Conservation (phyloP, 2,113 vertebrate species). For the Poeciliopsis occidentalis region DNA sequence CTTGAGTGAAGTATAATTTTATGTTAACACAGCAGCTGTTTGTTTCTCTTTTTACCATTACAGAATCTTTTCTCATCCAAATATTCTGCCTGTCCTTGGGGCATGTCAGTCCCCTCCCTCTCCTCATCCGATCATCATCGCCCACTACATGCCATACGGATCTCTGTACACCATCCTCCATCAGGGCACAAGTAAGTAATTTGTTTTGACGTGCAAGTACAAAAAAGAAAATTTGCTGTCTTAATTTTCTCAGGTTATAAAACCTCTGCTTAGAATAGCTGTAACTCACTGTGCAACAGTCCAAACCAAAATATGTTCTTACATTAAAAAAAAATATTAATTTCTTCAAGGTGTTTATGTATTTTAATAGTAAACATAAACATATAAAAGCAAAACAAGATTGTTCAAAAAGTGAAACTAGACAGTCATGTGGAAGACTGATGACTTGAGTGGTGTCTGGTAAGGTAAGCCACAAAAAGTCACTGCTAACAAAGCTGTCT, state of each 20-base stretch:
- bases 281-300: too few relatives aligned
- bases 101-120: slow-evolving; percentile 93
- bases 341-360: background rate
- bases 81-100: slow-evolving; percentile 92
- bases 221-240: background rate
- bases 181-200: slow-evolving; percentile 91
- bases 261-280: background rate
- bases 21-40: too few relatives aligned
- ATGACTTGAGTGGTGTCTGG: too few relatives aligned
- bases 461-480: background rate
- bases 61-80: slow-evolving; percentile 98
- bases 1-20: background rate
- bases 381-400: too few relatives aligned
- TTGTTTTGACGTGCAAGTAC: background rate
- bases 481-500: too few relatives aligned
- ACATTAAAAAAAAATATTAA: background rate
- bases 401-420: too few relatives aligned
- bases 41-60: background rate
- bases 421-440: too few relatives aligned
- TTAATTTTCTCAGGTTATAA: background rate
- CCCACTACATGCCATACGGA: slow-evolving; percentile 95
- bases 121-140: slow-evolving; percentile 89
- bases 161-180: slow-evolving; percentile 96
- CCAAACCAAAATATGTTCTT: background rate
- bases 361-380: background rate